phyloP scores from a whole-genome alignment of 2,888 invertebrate species.

The Torymus texanus region DNA sequence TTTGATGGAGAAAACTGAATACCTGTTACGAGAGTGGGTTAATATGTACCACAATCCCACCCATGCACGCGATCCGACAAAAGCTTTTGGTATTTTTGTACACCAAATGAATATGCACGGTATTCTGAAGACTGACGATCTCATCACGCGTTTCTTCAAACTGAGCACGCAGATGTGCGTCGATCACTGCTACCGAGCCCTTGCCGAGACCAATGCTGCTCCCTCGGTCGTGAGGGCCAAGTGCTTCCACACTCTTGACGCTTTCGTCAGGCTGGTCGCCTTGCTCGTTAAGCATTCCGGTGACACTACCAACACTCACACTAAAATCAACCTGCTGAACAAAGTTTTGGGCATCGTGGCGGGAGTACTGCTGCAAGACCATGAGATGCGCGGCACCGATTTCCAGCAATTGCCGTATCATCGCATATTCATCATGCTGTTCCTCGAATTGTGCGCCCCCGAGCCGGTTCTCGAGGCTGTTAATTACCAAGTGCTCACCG shows the following conservation, averaged over 20 bases:
- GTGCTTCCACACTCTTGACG: constrained; percentile 96
- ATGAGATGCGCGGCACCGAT: constrained; percentile 90
- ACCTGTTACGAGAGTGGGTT: constrained; percentile 96
- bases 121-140: constrained; percentile 96
- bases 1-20: constrained; percentile 95
- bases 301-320: constrained; percentile 92
- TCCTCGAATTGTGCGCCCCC: constrained; percentile 95
- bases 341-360: constrained; percentile 97
- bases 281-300: constrained; percentile 96
- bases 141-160: constrained; percentile 97
- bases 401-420: constrained; percentile 99
- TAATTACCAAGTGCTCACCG: constrained; percentile 94
- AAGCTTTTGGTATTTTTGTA: constrained; percentile 95
- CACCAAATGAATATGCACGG: constrained; percentile 98
- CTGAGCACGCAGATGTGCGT: constrained; percentile 97
- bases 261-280: constrained; percentile 94
- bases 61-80: constrained; percentile 88
- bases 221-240: constrained; percentile 87
- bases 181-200: constrained; percentile 91
- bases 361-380: constrained; percentile 96
- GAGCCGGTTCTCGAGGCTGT: constrained; percentile 96
- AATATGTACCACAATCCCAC: constrained; percentile 89
- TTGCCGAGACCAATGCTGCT: constrained; percentile 83
- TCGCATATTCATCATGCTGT: constrained; percentile 95
- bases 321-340: constrained; percentile 96